Percentiles rank a stretch among this genome's conserved stretches.
Conservation (phyloP, 2,888 invertebrate genomes). For the Germaria angustata region DNA sequence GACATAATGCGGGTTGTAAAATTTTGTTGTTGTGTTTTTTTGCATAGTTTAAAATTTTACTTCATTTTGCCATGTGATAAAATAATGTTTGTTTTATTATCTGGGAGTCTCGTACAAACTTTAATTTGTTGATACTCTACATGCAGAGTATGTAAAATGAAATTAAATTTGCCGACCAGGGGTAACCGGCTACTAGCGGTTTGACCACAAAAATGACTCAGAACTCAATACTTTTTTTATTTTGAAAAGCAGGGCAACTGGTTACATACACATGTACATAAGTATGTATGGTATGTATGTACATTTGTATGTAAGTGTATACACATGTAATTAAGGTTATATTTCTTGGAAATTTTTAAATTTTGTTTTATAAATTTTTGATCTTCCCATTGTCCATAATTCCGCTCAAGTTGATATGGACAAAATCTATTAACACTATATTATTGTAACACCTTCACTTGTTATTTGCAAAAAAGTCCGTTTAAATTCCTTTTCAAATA, state of each 20-base stretch:
- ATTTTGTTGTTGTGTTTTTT: slow-evolving; percentile 20
- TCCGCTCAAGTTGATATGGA: too few relatives aligned
- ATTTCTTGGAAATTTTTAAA: too few relatives aligned
- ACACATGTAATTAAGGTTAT: too few relatives aligned
- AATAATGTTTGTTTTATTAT: neutral
- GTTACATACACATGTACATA: neutral
- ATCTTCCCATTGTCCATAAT: too few relatives aligned
- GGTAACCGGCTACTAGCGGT: neutral
- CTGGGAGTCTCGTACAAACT: neutral
- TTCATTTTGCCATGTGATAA: slow-evolving; percentile 21
- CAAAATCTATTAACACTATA: too few relatives aligned
- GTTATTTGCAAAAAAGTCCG: too few relatives aligned
- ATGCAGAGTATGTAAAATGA: neutral
- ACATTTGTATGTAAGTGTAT: neutral
- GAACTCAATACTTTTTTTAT: neutral
- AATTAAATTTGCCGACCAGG: neutral
- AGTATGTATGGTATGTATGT: neutral
- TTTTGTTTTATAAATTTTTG: too few relatives aligned
- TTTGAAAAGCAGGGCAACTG: neutral
- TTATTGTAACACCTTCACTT: too few relatives aligned
- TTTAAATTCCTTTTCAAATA: too few relatives aligned
- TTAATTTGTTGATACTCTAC: too few relatives aligned
- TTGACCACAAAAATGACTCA: slow-evolving; percentile 34
- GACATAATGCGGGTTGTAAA: slow-evolving; percentile 58
- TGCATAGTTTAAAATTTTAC: slow-evolving; percentile 15